Evolutionary conservation across 2,888 invertebrate genomes (phyloP), one percentile per base, ranked within the genome.

Genomic region (Koerneria pararmatus): DNA sequence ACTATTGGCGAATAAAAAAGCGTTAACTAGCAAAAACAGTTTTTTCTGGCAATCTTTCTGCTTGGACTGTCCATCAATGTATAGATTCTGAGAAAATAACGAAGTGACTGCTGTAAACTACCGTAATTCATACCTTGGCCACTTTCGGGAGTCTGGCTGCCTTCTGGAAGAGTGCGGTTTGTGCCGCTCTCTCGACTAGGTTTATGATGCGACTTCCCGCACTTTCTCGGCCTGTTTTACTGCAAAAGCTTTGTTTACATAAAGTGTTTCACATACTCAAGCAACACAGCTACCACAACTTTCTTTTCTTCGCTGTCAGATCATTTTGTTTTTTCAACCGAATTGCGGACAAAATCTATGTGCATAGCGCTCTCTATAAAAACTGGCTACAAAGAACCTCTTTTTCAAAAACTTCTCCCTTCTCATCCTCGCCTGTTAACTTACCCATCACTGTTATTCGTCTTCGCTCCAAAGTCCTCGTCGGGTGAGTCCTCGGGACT

Each of bases 91-190:
- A n/a, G n/a, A n/a, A n/a, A n/a, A n/a, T n/a, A n/a, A n/a, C n/a
- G n/a, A n/a, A n/a, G n/a, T n/a, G n/a, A n/a, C n/a, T n/a, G n/a
- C n/a, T n/a, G n/a, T n/a, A n/a, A n/a, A n/a, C n/a, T n/a, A n/a
- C n/a, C n/a, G n/a, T n/a, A n/a, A n/a, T 49, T n/a, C 65, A 46
- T 48, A 75, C 72, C 69, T 72, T 75, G 32, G 74, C 76, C 15
- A 76, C 74, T 27, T 71, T 72, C 24, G 71, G 69, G 56, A 81
- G 58, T 82, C 93, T 93, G 0, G 92, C 89, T 32, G 92, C 92
- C 87, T 90, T 85, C 85, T 93, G 92, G 84, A 93, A 93, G 83
- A 91, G 90, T 84, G 90, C 90, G 69, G 90, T 91, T 31, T 91
- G 89, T 0, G 93, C 90, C 72, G 93, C 89, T 83, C 89, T 90